Conservation (phyloP, 2,113 vertebrate genomes). For the Dipodomys merriami region DNA sequence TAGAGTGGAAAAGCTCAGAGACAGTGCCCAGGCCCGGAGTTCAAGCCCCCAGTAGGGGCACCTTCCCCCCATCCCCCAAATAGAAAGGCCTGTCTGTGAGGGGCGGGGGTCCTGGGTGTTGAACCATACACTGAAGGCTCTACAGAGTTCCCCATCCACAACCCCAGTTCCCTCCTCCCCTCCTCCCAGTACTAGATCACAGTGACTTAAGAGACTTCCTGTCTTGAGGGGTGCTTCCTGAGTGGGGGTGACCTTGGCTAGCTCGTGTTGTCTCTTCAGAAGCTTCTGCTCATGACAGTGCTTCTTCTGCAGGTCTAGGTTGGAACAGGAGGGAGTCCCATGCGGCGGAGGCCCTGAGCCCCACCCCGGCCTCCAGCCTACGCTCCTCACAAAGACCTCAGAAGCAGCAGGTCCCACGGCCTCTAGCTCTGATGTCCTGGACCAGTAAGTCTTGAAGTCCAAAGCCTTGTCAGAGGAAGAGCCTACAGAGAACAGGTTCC, state of each 20-base stretch:
- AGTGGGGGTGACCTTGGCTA: conserved; percentile 58
- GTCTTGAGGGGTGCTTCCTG: background rate
- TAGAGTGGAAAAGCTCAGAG: no score
- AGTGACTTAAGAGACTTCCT: background rate
- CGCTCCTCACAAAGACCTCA: background rate
- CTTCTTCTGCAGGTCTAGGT: conserved; percentile 2
- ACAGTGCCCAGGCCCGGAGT: no score
- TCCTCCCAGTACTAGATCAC: background rate
- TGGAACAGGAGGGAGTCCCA: background rate
- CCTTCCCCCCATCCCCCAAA: no score
- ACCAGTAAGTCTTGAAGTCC: conserved; percentile 14
- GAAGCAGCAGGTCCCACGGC: background rate
- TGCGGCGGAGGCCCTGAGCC: background rate
- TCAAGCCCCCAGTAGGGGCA: no score
- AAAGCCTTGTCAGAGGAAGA: conserved; percentile 51
- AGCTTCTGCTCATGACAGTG: conserved; percentile 37
- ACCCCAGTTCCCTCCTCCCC: background rate
- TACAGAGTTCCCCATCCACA: background rate
- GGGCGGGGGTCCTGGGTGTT: conserved; percentile 8
- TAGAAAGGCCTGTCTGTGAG: no score
- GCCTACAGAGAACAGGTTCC: background rate
- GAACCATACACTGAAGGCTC: background rate
- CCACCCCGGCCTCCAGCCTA: background rate
- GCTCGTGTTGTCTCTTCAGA: conserved; percentile 6
- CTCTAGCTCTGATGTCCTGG: conserved; percentile 31